These are phyloP conservation scores for Choloepus didactylus DNA, from an alignment of 2,797 vertebrate species.

Conservation along the genomic window DNA sequence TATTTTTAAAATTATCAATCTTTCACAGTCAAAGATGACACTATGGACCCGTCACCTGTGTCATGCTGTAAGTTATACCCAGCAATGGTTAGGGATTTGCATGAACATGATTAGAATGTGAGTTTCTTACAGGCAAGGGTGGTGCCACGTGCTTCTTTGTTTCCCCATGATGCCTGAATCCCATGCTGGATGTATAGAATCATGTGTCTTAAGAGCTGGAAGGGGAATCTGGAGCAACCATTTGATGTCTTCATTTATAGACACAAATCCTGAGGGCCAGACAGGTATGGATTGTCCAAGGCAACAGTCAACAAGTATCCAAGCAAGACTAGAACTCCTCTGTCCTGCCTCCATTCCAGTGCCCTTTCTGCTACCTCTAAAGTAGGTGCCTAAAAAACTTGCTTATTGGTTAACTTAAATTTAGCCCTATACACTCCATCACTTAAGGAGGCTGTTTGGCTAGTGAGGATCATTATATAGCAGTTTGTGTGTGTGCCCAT, in stretches of 20 bases:
- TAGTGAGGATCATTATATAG: neutral
- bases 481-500: neutral
- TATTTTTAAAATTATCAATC: neutral
- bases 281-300: neutral
- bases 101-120: neutral
- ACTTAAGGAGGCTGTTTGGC: neutral
- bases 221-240: neutral
- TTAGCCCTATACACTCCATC: neutral
- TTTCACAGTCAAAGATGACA: neutral
- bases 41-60: fast-evolving
- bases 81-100: neutral
- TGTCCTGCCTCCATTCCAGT: neutral
- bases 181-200: neutral
- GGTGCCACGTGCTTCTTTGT: neutral
- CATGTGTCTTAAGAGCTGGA: neutral
- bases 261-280: neutral
- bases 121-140: neutral
- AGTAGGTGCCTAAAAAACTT: neutral
- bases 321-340: neutral
- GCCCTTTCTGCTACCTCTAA: neutral
- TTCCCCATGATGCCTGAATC: neutral
- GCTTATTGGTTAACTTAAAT: neutral
- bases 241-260: neutral
- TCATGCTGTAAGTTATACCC: neutral
- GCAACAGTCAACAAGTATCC: neutral